Conservation (phyloP, 1,140 invertebrate genomes). For the Thaumetopoea pityocampa region DNA sequence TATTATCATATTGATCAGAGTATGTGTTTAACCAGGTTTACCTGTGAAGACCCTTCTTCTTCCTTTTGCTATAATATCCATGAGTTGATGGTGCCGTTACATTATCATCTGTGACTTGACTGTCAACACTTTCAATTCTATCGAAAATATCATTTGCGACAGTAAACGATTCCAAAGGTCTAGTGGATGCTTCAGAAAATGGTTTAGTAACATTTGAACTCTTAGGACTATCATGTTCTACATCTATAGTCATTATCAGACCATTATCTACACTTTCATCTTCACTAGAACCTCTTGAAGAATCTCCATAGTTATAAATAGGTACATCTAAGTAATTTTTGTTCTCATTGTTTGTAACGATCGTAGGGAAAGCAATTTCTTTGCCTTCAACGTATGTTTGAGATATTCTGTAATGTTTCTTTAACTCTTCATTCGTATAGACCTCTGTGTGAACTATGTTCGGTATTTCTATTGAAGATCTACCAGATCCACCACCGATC, state of each 20-base stretch:
- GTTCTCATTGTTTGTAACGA: constrained; percentile 31
- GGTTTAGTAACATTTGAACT: constrained; percentile 34
- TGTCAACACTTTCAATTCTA: constrained; percentile 44
- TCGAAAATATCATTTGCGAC: constrained; percentile 44
- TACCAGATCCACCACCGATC: constrained; percentile 47
- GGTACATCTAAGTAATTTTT: constrained; percentile 12
- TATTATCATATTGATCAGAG: constrained; percentile 3
- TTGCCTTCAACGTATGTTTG: constrained; percentile 67
- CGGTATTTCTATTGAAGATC: constrained; percentile 63
- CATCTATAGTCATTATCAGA: constrained; percentile 58
- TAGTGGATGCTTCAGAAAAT: constrained; percentile 44
- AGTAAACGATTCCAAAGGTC: constrained; percentile 36
- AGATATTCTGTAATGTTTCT: constrained; percentile 62
- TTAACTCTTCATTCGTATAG: constrained; percentile 62
- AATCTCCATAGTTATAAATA: constrained; percentile 15
- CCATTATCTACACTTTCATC: constrained; percentile 47
- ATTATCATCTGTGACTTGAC: constrained; percentile 29
- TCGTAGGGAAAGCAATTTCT: constrained; percentile 51
- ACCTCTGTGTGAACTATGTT: constrained; percentile 54
- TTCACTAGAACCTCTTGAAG: constrained; percentile 49
- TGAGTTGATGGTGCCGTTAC: constrained; percentile 22
- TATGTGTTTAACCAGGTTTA: too few species aligned
- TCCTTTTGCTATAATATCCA: constrained; percentile 44
- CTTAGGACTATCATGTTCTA: constrained; percentile 37
- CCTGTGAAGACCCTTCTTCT: constrained; percentile 39